Base-by-base conservation (phyloP, 2,888 invertebrate species). In the Synanthedon tipuliformis region DNA sequence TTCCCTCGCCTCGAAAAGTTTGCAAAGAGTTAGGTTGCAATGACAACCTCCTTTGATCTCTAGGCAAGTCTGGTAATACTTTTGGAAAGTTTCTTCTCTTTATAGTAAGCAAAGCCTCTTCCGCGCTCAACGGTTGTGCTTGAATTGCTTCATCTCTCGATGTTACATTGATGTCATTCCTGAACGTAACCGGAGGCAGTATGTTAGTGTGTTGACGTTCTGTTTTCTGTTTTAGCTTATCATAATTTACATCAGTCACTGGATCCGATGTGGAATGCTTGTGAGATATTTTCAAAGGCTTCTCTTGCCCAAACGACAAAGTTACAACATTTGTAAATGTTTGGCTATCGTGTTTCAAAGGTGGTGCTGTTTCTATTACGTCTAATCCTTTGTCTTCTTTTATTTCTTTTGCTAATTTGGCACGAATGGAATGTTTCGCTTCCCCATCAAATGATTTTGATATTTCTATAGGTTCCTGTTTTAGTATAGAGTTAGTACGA, bases 1-100 rank as follows among this genome's bases (percentile, higher is more conserved):
- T 73, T 53, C 69, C 71, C 57, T 66, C 78, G 52, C 74, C 70
- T 54, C 78, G 69, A 62, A 87, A 87, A 56, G 78, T 78, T 73
- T 85, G 82, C 54, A 87, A 71, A 54, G 73, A 61, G 4, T 81
- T 80, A 3, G 90, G 90, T 58, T 92, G 93, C 71, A 93, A 78
- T 1, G 92, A 92, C 53, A 91, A 78, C n/a, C 92, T 78, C 64
- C 92, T 92, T 65, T 88, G 87, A 41, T 77, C 64, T 62, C 78
- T 85, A 1, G 91, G 90, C 62, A 93, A 90, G 74, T 94, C 94
- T n/a, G 95, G 95, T 40, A 95, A 72, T 1, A 95, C 95, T 88
- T 95, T 95, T 0, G 95, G 95, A 68, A 92, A 95, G 70, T 95
- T 95, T 61, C 94, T 86, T 55, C 92, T 88, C 72, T 93, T 92